Evolutionary conservation across 2,888 invertebrate genomes (phyloP), one percentile per base, ranked within the genome.

Genomic region (Xestia c-nigrum): DNA sequence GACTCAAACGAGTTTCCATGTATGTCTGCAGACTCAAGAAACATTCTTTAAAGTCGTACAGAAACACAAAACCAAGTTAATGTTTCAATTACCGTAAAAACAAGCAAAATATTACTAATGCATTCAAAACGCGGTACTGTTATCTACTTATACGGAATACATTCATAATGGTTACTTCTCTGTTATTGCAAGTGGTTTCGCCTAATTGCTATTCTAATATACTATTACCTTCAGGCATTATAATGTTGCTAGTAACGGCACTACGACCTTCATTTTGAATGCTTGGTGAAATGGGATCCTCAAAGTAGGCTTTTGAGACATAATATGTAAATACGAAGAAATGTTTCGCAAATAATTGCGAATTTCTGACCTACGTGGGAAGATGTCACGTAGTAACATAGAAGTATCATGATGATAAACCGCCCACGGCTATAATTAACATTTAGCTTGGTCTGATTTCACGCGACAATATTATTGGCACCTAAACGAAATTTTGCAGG

Each of bases 171-270:
- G 16, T 80, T 78, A 70, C 63, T 83, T 61, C 40, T 24, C 5
- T 79, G 66, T 72, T 84, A 57, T 57, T 84, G 19, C 50, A 79
- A 73, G 40, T 72, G 72, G 72, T 61, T 84, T 59, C 31, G 43
- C 12, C 46, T 79, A 73, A 73, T 73, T 74, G 55, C 70, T 74
- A 84, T 79, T 68, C 57, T 70, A 77, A 85, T 72, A 68, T 76
- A 67, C 52, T 73, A 71, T 78, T 75, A 87, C 68, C 76, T 81
- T 85, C 85, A 74, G 16, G 57, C 74, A 40, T 77, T 78, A 52
- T 74, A 74, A 76, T 72, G 47, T 82, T 55, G 59, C 21, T 40
- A 52, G 40, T 69, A 74, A 85, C 70, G 59, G 70, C 50, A 74
- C 64, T 19, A 3, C 19, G 65, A 67, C 76, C 83, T 87, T 72